Conservation (phyloP, 2,113 vertebrate species). For the Hypanus sabinus region DNA sequence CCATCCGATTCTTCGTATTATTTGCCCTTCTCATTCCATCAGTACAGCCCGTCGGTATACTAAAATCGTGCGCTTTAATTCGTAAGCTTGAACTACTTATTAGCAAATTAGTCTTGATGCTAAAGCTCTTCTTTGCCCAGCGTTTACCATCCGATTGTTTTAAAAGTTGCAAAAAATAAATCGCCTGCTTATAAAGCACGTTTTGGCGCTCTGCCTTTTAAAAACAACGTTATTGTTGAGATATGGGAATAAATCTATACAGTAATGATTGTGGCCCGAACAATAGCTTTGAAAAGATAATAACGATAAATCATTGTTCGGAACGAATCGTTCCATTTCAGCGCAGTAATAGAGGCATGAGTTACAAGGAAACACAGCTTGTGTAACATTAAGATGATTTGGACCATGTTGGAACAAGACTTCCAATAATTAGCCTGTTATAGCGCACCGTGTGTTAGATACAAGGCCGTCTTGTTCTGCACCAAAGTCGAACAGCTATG, state of each 20-base stretch:
- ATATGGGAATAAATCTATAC: neutral
- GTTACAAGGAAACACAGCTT: no score
- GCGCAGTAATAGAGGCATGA: neutral
- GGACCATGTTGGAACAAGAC: neutral
- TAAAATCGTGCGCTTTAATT: neutral
- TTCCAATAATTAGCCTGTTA: neutral
- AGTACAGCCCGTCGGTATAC: neutral
- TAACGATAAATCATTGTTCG: neutral
- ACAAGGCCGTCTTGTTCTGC: neutral
- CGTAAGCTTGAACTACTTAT: neutral
- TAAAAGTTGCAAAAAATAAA: neutral
- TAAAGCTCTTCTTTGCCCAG: neutral
- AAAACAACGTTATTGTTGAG: neutral
- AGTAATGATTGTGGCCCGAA: neutral
- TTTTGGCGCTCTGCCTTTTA: no score
- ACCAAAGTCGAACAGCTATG: neutral
- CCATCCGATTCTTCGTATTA: neutral
- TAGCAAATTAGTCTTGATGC: neutral
- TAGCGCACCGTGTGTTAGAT: neutral
- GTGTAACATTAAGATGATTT: no score
- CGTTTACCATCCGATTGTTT: no score
- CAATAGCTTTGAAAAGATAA: neutral
- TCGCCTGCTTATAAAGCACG: neutral
- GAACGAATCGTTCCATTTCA: neutral
- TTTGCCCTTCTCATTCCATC: neutral